Percentiles rank a stretch among this genome's conserved stretches.
Conservation (phyloP, 2,797 vertebrate species). For the Pygocentrus nattereri region DNA sequence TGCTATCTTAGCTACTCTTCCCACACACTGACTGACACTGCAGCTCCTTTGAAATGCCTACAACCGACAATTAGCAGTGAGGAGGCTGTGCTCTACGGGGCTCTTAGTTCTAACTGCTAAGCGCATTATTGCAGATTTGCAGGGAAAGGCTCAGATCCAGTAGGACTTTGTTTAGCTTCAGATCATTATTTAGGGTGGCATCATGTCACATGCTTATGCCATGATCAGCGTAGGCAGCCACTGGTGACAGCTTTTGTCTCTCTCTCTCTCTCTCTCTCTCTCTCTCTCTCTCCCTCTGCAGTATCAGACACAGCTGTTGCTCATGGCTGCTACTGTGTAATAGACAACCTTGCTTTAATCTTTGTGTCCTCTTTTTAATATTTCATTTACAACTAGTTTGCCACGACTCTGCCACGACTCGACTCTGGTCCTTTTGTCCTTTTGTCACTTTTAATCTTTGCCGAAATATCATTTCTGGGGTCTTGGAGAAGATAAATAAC, state of each 20-base stretch:
- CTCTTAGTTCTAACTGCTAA: constrained; percentile 25
- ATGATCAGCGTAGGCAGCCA: constrained; percentile 50
- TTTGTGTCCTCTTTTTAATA: constrained; percentile 38
- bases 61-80: constrained; percentile 42
- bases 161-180: constrained; percentile 42
- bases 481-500: constrained; percentile 35
- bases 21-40: constrained; percentile 24
- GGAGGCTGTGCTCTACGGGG: constrained; percentile 30
- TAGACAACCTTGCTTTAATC: constrained; percentile 31
- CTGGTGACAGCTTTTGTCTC: constrained; percentile 46
- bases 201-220: constrained; percentile 41
- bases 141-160: constrained; percentile 29
- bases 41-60: constrained; percentile 18
- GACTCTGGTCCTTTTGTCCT: constrained; percentile 15
- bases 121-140: constrained; percentile 35
- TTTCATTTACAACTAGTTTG: constrained; percentile 14
- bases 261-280: constrained; percentile 27
- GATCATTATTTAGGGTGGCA: constrained; percentile 45
- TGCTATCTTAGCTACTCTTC: constrained; percentile 29
- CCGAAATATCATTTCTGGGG: constrained; percentile 1
- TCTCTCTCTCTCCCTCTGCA: constrained; percentile 23
- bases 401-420: neutral
- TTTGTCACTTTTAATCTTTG: constrained; percentile 35
- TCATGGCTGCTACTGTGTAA: constrained; percentile 39
- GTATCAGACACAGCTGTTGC: constrained; percentile 48